Evolutionary conservation across 1,140 invertebrate genomes (phyloP).

Genomic region (Teleogryllus occipitalis): DNA sequence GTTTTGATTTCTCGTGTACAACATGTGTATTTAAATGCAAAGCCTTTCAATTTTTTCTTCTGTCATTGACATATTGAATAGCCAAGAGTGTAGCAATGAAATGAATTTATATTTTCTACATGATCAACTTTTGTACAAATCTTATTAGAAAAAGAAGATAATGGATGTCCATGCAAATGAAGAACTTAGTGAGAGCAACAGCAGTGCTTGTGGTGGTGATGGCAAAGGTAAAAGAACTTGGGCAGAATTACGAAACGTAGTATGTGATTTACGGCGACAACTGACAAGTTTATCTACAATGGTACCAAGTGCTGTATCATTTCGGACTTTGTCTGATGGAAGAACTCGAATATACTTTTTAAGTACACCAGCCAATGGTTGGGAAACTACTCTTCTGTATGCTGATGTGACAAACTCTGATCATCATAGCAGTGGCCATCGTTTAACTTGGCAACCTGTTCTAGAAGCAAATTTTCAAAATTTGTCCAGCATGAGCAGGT

Average conservation of each 20-base stretch:
- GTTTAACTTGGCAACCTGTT: conserved; percentile 50
- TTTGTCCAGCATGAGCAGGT: conserved; percentile 43
- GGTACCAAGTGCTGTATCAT: conserved; percentile 70
- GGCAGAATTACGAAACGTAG: conserved; percentile 69
- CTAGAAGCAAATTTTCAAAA: conserved; percentile 65
- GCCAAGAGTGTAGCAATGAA: not conserved
- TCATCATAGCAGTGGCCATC: conserved; percentile 32
- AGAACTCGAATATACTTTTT: conserved; percentile 82
- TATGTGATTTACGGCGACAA: conserved; percentile 71
- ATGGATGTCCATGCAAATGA: not conserved
- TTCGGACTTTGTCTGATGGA: conserved; percentile 65
- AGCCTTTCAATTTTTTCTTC: too few relatives aligned
- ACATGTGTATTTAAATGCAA: too few relatives aligned
- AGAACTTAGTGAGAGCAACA: not conserved
- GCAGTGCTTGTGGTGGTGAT: not conserved
- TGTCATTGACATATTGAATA: too few relatives aligned
- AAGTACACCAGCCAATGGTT: conserved; percentile 69
- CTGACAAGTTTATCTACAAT: conserved; percentile 65
- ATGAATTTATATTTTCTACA: not conserved
- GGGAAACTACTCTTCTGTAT: conserved; percentile 82
- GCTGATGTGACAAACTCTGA: conserved; percentile 61
- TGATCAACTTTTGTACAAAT: not conserved
- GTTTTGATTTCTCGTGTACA: too few relatives aligned
- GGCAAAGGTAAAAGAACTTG: conserved; percentile 47
- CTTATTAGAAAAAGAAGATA: not conserved